Base-by-base conservation (phyloP, 2,888 invertebrate genomes). In the Hyppa rectilinea region DNA sequence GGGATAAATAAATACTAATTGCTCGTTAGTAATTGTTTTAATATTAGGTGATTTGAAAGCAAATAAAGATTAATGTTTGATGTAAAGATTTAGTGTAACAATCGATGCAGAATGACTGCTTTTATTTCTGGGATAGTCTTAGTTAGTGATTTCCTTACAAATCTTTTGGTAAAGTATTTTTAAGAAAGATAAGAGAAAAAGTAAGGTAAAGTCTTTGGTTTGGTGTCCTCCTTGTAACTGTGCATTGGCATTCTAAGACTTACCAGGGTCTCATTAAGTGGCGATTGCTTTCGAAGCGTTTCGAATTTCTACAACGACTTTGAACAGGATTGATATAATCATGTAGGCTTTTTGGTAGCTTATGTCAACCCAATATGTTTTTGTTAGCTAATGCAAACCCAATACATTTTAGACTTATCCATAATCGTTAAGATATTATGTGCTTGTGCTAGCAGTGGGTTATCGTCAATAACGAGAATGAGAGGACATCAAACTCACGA, bases 21-120 rank as follows among this genome's bases (percentile, higher is more conserved):
- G 38, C 49, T 64, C 14, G 4, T n/a, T 31, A 14, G 38, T 64
- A 61, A 68, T 62, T 63, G 10, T 60, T 55, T 31, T 55, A 59
- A 34, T 59, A 70, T 63, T 66, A 62, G 61, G 60, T 26, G n/a
- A 69, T 74, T 80, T 80, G 23, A 40, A 31, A 20, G 31, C 23
- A 60, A 43, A 23, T 0, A 20, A 0, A 2, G 2, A 9, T 58
- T 40, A 5, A 43, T 14, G 29, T 43, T 59, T 2, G 2, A 17
- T n/a, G 5, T 17, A 43, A 43, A n/a, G 10, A 43, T 40, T 56
- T 14, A 7, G 29, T 5, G n/a, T 59, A 43, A 31, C 17, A 17
- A 23, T 9, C 40, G 4, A n/a, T 29, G 29, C 14, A 3, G n/a
- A n/a, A n/a, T n/a, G n/a, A 17, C 9, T 3, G 29, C 12, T 26